These are phyloP conservation scores for Pipistrellus pygmaeus DNA, from an alignment of 2,797 vertebrate genomes.

Conservation along the genomic window DNA sequence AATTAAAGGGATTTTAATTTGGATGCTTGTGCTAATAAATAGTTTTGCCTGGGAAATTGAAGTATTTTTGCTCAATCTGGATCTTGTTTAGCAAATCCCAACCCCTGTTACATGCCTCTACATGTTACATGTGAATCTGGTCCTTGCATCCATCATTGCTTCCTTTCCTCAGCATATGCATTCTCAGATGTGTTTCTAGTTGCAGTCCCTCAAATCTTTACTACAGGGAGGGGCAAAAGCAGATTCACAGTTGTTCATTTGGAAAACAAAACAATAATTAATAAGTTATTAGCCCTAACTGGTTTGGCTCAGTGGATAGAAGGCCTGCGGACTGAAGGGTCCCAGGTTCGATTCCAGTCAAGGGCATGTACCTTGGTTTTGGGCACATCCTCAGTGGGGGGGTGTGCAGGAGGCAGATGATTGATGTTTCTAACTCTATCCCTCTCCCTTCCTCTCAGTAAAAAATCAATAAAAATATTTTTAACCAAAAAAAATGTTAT, in stretches of 20 bases:
- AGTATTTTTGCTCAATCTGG: constrained; percentile 4
- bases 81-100: constrained; percentile 36
- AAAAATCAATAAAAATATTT: too few species aligned
- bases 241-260: background rate
- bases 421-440: too few species aligned
- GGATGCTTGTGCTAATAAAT: background rate
- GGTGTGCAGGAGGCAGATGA: too few species aligned
- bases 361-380: too few species aligned
- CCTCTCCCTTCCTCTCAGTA: too few species aligned
- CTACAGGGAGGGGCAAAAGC: background rate
- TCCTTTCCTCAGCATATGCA: background rate
- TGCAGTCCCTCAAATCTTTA: background rate
- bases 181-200: background rate
- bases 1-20: constrained; percentile 13
- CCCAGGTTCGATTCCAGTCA: too few species aligned
- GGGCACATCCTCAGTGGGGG: too few species aligned
- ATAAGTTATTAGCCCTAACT: too few species aligned
- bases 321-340: too few species aligned
- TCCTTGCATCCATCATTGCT: background rate
- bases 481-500: too few species aligned
- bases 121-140: background rate
- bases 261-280: background rate
- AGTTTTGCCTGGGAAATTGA: constrained; percentile 23
- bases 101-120: background rate
- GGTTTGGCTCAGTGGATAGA: too few species aligned